Evolutionary conservation across 2,888 invertebrate genomes (phyloP), one percentile per base, ranked within the genome.

Genomic region (Vanessa cardui): DNA sequence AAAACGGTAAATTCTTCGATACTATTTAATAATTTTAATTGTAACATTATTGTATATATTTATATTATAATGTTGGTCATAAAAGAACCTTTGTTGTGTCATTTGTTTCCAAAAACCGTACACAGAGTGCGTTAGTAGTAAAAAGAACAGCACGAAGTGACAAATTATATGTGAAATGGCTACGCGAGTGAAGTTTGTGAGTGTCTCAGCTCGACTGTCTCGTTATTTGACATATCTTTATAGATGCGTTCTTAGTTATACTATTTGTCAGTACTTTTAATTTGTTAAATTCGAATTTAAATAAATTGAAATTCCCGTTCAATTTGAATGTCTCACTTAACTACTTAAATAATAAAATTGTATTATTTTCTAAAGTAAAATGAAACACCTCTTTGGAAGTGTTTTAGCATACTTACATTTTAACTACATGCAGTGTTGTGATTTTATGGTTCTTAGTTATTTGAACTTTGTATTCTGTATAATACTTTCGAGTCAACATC

Each of bases 121-220:
- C 26, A 69, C 54, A 71, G 71, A 69, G 71, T 47, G 71, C 71
- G 64, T 50, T 66, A 71, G 58, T 69, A 46, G 61, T 47, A 44
- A 47, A 46, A 52, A 47, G 21, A 46, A 20, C 31, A 39, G 47
- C 44, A 59, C 66, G 46, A 62, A 46, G 21, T 59, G 59, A 64
- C 64, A 59, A 56, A 49, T 33, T 31, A 63, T 47, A 49, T 58
- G 33, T 64, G 58, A 58, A 64, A 50, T 64, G n/a, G 58, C 39
- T 58, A 49, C 18, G 46, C 20, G 33, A 58, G 62, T 62, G 62
- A 66, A 66, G 66, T 62, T 66, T 33, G 61, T 58, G 62, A 56
- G 58, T 58, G 46, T 66, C 59, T 49, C 59, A 46, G 56, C 54
- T 62, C 58, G 66, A 66, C 62, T 56, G 58, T 67, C 7, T 54